A percentile compares a stretch with the other conserved stretches of the same genome.
Evolutionary conservation across 2,888 invertebrate genomes (phyloP).

Genomic region (Eulithis prunata): DNA sequence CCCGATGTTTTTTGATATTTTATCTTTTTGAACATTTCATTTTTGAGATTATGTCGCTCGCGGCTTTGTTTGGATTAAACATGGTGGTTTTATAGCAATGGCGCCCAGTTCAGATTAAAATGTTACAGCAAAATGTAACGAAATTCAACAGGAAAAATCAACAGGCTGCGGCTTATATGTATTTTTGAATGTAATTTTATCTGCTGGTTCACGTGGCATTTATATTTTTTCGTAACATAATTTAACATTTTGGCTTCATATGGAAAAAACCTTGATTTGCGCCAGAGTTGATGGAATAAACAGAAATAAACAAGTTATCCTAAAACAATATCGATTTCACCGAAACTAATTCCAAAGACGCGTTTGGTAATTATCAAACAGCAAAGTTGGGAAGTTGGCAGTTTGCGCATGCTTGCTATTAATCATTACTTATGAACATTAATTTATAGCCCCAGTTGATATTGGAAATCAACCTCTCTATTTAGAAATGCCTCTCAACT

Average conservation of each 20-base stretch:
- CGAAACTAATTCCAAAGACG: constrained; percentile 25
- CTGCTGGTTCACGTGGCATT: not conserved
- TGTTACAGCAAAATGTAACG: constrained; percentile 6
- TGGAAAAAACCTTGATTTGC: not conserved
- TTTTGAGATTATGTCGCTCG: constrained; percentile 30
- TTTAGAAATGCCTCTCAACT: too few relatives aligned
- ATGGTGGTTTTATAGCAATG: constrained; percentile 22
- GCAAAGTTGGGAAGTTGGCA: constrained; percentile 28
- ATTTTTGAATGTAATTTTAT: constrained; percentile 1
- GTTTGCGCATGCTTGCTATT: constrained; percentile 28
- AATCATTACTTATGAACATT: constrained; percentile 31
- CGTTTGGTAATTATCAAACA: constrained; percentile 31
- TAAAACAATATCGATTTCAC: constrained; percentile 21
- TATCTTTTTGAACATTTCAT: constrained; percentile 33
- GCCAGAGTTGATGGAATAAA: not conserved
- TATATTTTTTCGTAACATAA: not conserved
- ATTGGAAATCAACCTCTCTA: constrained; percentile 21
- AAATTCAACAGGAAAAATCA: constrained; percentile 5
- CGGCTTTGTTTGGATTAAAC: constrained; percentile 24
- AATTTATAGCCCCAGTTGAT: constrained; percentile 28
- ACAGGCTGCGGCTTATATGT: constrained; percentile 1
- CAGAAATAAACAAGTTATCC: constrained; percentile 10
- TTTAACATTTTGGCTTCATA: not conserved
- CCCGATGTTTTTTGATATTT: constrained; percentile 33
- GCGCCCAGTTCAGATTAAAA: constrained; percentile 18